Base-by-base conservation (phyloP, 2,797 vertebrate genomes). In the Microtus agrestis region DNA sequence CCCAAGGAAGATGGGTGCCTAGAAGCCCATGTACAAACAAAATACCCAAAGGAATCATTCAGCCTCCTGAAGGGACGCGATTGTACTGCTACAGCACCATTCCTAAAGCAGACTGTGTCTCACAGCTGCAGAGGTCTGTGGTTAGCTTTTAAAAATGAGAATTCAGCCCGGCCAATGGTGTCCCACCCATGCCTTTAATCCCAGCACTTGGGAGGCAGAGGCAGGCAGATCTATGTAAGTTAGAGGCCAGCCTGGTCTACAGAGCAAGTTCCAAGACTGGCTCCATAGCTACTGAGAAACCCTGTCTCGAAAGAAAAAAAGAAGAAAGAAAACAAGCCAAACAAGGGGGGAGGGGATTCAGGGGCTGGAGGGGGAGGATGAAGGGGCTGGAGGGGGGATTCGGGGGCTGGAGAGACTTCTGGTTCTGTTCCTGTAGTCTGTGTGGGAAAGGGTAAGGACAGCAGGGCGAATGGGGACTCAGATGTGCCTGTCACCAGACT, bases 1-100 rank as follows among this genome's bases (percentile, higher is more conserved):
- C 8, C 2, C 61, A 0, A 21, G 0, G 37, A 12, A 0, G 5
- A 0, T 1, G 7, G 84, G 7, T 69, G 27, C 6, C 19, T 7
- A 43, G 14, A 29, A 46, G 82, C 37, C 82, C 29, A 0, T 34
- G n/a, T 5, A n/a, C 54, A 87, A n/a, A 40, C 56, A 27, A 73
- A 48, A 27, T 19, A 40, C 15, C 15, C 25, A 13, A 21, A 14
- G 31, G 73, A 46, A 2, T 79, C 31, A 37, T 23, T n/a, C 23
- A 37, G 17, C 37, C 74, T 48, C 27, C 34, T 79, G 21, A 65
- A 19, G 43, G 86, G 56, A 5, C 37, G 65, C 25, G 0, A 3
- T 40, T 19, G 59, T 5, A 29, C 11, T 0, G 2, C 63, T 23
- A 29, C 43, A 21, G 31, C 5, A 14, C 48, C 59, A 48, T 46